Conservation (phyloP, 2,888 invertebrate genomes). For the Theretra japonica region DNA sequence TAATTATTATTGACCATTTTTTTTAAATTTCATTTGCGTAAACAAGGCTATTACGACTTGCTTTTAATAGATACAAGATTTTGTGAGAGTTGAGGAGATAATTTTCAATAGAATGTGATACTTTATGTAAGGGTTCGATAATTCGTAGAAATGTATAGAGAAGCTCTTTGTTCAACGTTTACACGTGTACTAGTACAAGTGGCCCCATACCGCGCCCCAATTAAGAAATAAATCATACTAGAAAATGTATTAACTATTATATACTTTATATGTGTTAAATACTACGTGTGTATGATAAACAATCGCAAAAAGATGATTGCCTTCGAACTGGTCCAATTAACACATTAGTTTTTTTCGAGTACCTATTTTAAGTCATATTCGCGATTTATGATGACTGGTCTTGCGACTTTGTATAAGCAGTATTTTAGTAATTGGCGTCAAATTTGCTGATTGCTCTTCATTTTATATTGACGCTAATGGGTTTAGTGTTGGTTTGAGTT, state of each 20-base stretch:
- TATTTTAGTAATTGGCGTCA: constrained; percentile 4
- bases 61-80: no score
- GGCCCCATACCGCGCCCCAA: not conserved
- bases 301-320: not conserved
- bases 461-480: constrained; percentile 10
- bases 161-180: not conserved
- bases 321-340: not conserved
- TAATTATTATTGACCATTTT: no score
- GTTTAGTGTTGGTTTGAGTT: not conserved
- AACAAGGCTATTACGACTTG: no score
- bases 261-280: not conserved
- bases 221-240: not conserved
- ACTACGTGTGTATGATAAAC: not conserved
- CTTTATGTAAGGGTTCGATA: not conserved
- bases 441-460: not conserved
- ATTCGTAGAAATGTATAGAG: not conserved
- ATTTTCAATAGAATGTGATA: not conserved
- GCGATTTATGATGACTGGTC: not conserved
- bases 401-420: not conserved
- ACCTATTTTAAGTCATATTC: not conserved
- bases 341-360: not conserved
- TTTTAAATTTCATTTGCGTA: no score
- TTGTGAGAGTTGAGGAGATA: no score
- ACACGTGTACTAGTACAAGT: not conserved
- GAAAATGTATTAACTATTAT: not conserved